phyloP scores from a whole-genome alignment of 1,140 invertebrate species.

The Diachasmimorpha longicaudata region DNA sequence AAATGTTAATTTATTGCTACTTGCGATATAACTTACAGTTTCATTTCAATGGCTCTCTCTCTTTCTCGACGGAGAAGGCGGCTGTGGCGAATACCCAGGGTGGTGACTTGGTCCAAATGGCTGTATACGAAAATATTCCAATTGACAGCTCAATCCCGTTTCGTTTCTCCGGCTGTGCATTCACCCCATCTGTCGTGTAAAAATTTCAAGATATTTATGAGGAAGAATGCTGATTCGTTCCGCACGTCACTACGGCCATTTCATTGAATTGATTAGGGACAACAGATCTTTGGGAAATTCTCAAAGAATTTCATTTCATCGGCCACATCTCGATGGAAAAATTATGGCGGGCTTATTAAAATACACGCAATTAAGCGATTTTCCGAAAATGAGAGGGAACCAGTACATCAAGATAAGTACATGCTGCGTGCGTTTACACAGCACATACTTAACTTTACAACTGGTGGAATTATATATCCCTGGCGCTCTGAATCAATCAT shows the following conservation, averaged over 20 bases:
- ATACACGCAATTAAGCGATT: neutral
- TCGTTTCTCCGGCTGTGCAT: neutral
- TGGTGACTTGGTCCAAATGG: neutral
- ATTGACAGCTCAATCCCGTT: constrained; percentile 4
- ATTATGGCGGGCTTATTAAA: neutral
- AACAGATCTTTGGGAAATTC: too few relatives aligned
- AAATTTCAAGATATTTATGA: neutral
- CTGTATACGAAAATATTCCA: neutral
- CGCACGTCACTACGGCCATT: neutral
- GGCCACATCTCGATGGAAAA: neutral
- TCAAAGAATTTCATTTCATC: too few relatives aligned
- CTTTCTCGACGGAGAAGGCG: neutral
- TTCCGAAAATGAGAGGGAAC: neutral
- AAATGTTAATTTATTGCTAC: constrained; percentile 20
- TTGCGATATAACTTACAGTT: neutral
- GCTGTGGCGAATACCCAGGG: neutral
- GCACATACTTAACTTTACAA: neutral
- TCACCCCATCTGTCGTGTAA: neutral
- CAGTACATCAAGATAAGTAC: neutral
- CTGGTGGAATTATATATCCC: neutral
- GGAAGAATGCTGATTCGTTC: too few relatives aligned
- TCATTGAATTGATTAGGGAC: neutral
- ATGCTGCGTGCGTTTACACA: neutral
- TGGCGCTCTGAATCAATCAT: neutral
- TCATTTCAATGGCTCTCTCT: neutral